phyloP scores from a whole-genome alignment of 2,113 vertebrate species.

The Rhegmatorhina hoffmannsi region DNA sequence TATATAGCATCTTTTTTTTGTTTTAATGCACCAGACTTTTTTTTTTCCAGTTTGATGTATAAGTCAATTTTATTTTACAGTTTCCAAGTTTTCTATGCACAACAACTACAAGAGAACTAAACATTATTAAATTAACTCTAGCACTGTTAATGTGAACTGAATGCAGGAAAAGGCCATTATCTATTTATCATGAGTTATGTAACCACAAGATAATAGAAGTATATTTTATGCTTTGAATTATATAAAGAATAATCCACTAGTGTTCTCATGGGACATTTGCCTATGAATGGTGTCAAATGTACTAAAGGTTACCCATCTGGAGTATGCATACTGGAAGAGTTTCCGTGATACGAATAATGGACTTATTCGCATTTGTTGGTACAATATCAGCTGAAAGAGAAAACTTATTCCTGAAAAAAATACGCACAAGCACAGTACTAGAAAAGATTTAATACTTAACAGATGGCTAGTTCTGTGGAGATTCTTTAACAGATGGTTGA shows the following conservation, averaged over 20 bases:
- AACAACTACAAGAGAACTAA: constrained; percentile 9
- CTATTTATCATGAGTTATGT: not conserved
- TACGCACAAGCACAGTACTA: not conserved
- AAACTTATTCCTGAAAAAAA: constrained; percentile 27
- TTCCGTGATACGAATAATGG: not conserved
- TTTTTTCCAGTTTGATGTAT: not conserved
- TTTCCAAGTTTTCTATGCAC: constrained; percentile 44
- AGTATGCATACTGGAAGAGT: not conserved
- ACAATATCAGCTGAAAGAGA: constrained; percentile 31
- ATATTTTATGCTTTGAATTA: not conserved
- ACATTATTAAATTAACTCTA: not conserved
- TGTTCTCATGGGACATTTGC: not conserved
- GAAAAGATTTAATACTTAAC: constrained; percentile 51
- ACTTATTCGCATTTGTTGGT: constrained; percentile 29
- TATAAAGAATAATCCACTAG: not conserved
- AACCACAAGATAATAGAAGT: not conserved
- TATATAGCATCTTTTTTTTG: not conserved
- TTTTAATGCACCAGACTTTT: not conserved
- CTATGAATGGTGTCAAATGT: not conserved
- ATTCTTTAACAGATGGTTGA: constrained; percentile 65
- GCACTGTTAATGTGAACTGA: not conserved
- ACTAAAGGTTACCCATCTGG: not conserved
- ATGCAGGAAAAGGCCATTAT: not conserved
- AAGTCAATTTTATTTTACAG: constrained; percentile 28
- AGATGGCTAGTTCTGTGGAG: constrained; percentile 58